Evolutionary conservation across 2,113 vertebrate genomes (phyloP).

Genomic region (Pelobates fuscus): DNA sequence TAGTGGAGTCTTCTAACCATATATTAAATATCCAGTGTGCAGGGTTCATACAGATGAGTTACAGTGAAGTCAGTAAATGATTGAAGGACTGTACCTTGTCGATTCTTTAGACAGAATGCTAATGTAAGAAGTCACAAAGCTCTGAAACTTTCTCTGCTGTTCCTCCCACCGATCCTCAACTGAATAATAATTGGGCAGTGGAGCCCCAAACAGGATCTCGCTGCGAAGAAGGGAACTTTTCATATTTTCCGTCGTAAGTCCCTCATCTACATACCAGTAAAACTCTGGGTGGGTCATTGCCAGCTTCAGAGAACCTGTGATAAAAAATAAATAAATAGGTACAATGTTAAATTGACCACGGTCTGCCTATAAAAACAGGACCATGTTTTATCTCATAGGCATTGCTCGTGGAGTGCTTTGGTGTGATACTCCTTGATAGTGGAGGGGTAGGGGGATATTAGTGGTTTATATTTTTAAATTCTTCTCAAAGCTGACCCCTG

Average conservation of each 20-base stretch:
- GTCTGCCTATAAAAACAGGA: no score
- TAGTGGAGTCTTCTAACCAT: no score
- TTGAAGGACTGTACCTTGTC: conserved; percentile 73
- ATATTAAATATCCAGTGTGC: no score
- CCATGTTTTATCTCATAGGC: no score
- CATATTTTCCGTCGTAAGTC: conserved; percentile 81
- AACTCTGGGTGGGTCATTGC: conserved; percentile 97
- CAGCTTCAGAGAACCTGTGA: conserved; percentile 85
- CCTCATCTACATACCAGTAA: conserved; percentile 97
- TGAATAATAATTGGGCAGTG: conserved; percentile 86
- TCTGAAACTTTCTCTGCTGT: conserved; percentile 87
- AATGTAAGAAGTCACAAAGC: conserved; percentile 90
- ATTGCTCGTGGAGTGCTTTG: no score
- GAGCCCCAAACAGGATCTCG: conserved; percentile 92
- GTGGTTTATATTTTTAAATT: no score
- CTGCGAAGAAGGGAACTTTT: conserved; percentile 90
- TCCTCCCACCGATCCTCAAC: conserved; percentile 90
- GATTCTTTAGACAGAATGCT: conserved; percentile 89
- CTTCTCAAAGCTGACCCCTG: no score
- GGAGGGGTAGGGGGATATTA: no score
- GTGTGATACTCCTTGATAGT: no score
- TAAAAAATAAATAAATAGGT: no score
- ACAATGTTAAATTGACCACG: no score
- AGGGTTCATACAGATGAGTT: no score
- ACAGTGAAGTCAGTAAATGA: neutral